Base-by-base conservation (phyloP, 2,797 vertebrate genomes). In the Heteromormyrus szaboi region DNA sequence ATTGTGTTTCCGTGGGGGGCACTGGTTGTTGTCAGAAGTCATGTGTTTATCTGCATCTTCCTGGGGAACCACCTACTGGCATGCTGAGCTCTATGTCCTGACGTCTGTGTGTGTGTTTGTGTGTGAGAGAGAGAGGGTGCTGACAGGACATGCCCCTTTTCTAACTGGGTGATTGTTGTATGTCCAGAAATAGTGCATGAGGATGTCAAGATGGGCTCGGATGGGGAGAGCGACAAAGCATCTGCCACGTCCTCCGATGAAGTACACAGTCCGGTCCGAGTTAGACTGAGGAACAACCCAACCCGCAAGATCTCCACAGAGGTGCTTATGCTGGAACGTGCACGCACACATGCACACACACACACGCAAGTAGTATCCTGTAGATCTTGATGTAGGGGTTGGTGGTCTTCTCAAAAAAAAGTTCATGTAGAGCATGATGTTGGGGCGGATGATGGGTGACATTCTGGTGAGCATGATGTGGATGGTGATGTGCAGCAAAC, bases 161-260 rank as follows among this genome's bases (percentile, higher is more conserved):
- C 68, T 76, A 41, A 76, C 33, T 7, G 33, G 33, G 33, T 37
- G 68, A 19, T 44, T 79, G 72, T 44, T 44, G 65, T 79, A 37
- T 79, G 33, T 79, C 37, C 88, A 97, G 96, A 97, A 93, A 97
- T 97, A 91, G 96, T 97, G 91, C 96, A 97, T 90, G 96, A 97
- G 94, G 96, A 97, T 92, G 92, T 97, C 91, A 97, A 97, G 94
- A 97, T 97, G 95, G 96, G 96, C 89, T 97, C 96, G n/a, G 96
- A 97, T 92, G 96, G 96, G 90, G 96, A 97, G 93, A 97, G 96
- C 92, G 96, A 97, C 93, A 96, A 97, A 92, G 96, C 96, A 91
- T 97, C 96, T 91, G 96, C 96, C 91, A 97, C 96, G 0, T 97
- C 96, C 19, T 97, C 96, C 65, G 96, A 97, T 94, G 96, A 97